Conservation (phyloP, 2,113 vertebrate genomes). For the Siniperca knerii region DNA sequence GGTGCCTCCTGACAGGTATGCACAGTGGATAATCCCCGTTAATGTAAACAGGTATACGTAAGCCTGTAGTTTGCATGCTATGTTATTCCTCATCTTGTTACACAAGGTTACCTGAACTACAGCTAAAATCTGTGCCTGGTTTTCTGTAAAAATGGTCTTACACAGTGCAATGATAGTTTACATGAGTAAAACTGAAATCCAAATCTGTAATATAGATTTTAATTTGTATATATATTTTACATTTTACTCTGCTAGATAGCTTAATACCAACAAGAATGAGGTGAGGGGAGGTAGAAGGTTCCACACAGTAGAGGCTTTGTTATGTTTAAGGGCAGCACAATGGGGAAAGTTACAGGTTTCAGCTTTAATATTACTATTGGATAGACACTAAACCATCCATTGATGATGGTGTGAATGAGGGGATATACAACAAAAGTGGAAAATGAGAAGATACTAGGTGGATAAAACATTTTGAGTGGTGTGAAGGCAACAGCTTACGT, state of each 20-base stretch:
- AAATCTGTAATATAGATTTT: background rate
- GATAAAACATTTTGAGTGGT: background rate
- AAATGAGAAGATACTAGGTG: background rate
- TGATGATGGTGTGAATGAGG: background rate
- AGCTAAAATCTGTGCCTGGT: background rate
- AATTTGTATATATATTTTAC: background rate
- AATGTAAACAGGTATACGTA: background rate
- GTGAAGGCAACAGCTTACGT: background rate
- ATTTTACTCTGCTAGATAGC: background rate
- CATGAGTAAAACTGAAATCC: background rate
- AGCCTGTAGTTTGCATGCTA: background rate
- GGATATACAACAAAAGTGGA: background rate
- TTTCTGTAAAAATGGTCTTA: background rate
- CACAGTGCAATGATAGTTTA: background rate
- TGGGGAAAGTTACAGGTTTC: background rate
- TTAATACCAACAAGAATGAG: background rate
- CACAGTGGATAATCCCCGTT: too few relatives aligned
- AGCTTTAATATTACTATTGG: background rate
- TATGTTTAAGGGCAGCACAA: background rate
- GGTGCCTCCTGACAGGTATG: conserved; percentile 93
- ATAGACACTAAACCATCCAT: background rate
- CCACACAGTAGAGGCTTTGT: background rate
- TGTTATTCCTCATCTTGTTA: background rate
- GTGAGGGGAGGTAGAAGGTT: background rate
- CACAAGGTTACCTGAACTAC: background rate